A percentile compares a stretch with the other conserved stretches of the same genome.
phyloP scores from a whole-genome alignment of 1,140 invertebrate species.

The Neomicropteryx cornuta region DNA sequence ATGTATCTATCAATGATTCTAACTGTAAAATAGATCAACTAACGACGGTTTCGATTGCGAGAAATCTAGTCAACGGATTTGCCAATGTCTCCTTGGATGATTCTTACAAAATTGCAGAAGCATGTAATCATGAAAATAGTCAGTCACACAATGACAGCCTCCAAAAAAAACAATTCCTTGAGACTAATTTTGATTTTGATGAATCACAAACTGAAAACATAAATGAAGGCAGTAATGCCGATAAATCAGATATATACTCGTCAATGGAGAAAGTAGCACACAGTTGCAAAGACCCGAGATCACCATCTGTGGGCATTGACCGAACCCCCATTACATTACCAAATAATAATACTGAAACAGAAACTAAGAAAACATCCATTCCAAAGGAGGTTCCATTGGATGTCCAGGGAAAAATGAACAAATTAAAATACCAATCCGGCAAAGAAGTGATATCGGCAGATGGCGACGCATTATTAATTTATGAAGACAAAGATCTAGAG shows the following conservation, averaged over 20 bases:
- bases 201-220: conserved; percentile 22
- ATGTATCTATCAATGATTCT: too few relatives aligned
- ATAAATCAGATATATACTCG: conserved; percentile 5
- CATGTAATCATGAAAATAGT: too few relatives aligned
- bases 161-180: conserved; percentile 25
- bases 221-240: conserved; percentile 21
- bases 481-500: conserved; percentile 38
- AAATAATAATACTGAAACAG: conserved; percentile 1
- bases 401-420: too few relatives aligned
- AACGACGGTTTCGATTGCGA: too few relatives aligned
- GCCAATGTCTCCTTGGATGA: too few relatives aligned
- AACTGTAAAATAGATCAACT: too few relatives aligned
- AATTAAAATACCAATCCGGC: too few relatives aligned
- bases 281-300: conserved; percentile 27
- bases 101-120: too few relatives aligned
- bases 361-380: background rate
- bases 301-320: conserved; percentile 34
- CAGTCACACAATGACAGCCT: too few relatives aligned
- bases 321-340: conserved; percentile 31
- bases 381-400: too few relatives aligned
- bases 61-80: too few relatives aligned
- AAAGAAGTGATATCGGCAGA: too few relatives aligned
- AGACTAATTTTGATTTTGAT: conserved; percentile 39
- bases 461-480: conserved; percentile 29
- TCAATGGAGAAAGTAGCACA: conserved; percentile 7